Evolutionary conservation across 2,888 invertebrate genomes (phyloP).

Genomic region (Drosophila incognita): DNA sequence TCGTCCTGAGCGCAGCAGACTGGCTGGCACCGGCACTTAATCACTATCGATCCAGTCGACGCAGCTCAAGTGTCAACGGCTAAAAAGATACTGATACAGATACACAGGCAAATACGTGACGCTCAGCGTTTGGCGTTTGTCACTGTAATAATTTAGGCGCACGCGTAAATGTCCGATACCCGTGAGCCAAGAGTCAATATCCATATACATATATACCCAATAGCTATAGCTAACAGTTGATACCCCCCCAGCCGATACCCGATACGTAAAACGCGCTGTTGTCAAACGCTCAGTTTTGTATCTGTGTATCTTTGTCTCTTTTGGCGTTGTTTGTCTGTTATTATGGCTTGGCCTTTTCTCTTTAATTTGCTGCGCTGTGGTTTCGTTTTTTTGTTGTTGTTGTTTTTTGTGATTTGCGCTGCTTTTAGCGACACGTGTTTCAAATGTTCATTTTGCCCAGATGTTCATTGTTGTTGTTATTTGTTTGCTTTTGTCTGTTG

Average conservation of each 20-base stretch:
- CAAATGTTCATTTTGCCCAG: slow-evolving; percentile 62
- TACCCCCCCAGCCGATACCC: background rate
- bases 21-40: slow-evolving; percentile 64
- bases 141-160: slow-evolving; percentile 70
- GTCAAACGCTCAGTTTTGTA: slow-evolving; percentile 40
- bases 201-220: background rate
- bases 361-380: slow-evolving; percentile 49
- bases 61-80: slow-evolving; percentile 22
- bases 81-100: slow-evolving; percentile 13
- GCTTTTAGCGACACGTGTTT: slow-evolving; percentile 74
- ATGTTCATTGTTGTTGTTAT: slow-evolving; percentile 22
- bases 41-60: slow-evolving; percentile 8
- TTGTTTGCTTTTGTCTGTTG: slow-evolving; percentile 21
- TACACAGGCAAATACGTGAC: background rate
- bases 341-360: slow-evolving; percentile 52
- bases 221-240: too few species aligned
- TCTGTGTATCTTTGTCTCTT: slow-evolving; percentile 38
- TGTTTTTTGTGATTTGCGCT: slow-evolving; percentile 39
- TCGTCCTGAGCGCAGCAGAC: slow-evolving; percentile 68
- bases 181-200: background rate
- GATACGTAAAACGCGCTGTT: slow-evolving; percentile 26
- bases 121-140: slow-evolving; percentile 2
- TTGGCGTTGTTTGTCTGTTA: slow-evolving; percentile 34
- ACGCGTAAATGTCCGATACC: slow-evolving; percentile 56
- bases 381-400: slow-evolving; percentile 34